A percentile compares a stretch with the other conserved stretches of the same genome.
phyloP scores from a whole-genome alignment of 2,888 invertebrate genomes.

The Drosophila limbata region DNA sequence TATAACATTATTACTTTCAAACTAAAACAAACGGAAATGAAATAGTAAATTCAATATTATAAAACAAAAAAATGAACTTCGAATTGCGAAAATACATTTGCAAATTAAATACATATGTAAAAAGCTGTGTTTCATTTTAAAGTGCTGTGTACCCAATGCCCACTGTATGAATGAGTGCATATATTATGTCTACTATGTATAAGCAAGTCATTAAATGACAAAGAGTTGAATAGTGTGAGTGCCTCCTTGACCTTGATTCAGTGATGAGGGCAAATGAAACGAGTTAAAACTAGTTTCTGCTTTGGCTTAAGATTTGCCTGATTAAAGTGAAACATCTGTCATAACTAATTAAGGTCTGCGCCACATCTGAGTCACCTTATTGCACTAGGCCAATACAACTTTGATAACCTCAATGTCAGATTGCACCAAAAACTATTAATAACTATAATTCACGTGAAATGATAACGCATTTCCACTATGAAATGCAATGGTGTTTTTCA shows the following conservation, averaged over 20 bases:
- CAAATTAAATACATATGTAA: slow-evolving; percentile 7
- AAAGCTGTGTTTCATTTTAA: slow-evolving; percentile 2
- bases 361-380: slow-evolving; percentile 11
- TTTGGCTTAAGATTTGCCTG: slow-evolving; percentile 2
- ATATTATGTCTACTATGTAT: slow-evolving; percentile 10
- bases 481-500: background rate
- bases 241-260: slow-evolving; percentile 43
- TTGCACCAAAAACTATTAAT: background rate
- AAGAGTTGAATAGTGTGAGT: slow-evolving; percentile 11
- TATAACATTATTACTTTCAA: background rate
- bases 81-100: background rate
- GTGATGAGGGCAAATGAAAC: slow-evolving; percentile 26
- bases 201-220: slow-evolving; percentile 25
- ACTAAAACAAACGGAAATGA: background rate
- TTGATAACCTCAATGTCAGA: slow-evolving; percentile 5
- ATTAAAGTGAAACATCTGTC: slow-evolving; percentile 7
- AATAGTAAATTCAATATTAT: too few species aligned
- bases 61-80: too few species aligned
- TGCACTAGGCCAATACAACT: slow-evolving; percentile 6
- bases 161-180: slow-evolving; percentile 4
- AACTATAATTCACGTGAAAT: background rate
- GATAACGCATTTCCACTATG: background rate
- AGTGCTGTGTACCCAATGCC: background rate
- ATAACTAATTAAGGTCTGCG: background rate
- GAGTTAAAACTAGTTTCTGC: slow-evolving; percentile 32